phyloP scores from a whole-genome alignment of 2,797 vertebrate species.

The Neostethus bicornis region DNA sequence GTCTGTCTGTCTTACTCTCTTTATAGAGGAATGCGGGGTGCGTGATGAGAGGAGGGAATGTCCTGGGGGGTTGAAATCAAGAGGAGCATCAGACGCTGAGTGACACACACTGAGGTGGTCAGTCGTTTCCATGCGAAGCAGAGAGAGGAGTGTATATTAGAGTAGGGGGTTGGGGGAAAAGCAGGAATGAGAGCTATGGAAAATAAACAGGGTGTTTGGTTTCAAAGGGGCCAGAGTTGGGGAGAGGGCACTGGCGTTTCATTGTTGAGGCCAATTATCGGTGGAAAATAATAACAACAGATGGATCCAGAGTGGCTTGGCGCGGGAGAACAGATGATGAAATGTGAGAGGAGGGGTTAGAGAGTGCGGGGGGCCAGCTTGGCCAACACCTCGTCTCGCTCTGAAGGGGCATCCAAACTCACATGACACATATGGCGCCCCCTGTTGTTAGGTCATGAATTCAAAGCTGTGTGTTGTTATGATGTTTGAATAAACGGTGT shows the following conservation, averaged over 20 bases:
- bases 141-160: conserved; percentile 15
- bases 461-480: conserved; percentile 44
- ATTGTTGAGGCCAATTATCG: conserved; percentile 99
- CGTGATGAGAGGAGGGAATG: conserved; percentile 15
- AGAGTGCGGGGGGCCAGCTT: conserved; percentile 16
- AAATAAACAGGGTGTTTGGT: conserved; percentile 98
- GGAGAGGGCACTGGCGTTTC: conserved; percentile 98
- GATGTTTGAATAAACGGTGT: conserved; percentile 35
- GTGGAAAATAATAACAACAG: conserved; percentile 99
- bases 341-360: conserved; percentile 75
- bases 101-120: conserved; percentile 80
- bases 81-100: conserved; percentile 76
- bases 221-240: conserved; percentile 95
- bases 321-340: conserved; percentile 84
- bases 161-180: conserved; percentile 35
- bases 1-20: conserved; percentile 15
- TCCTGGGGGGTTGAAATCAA: conserved; percentile 55
- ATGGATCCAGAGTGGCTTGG: conserved; percentile 94
- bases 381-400: conserved; percentile 43
- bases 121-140: conserved; percentile 59
- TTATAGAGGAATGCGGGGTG: conserved; percentile 45
- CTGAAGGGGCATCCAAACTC: conserved; percentile 36
- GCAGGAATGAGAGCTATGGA: conserved; percentile 84
- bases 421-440: conserved; percentile 46
- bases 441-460: conserved; percentile 36